Conservation (phyloP, 2,797 vertebrate species). For the Gallirallus australis region DNA sequence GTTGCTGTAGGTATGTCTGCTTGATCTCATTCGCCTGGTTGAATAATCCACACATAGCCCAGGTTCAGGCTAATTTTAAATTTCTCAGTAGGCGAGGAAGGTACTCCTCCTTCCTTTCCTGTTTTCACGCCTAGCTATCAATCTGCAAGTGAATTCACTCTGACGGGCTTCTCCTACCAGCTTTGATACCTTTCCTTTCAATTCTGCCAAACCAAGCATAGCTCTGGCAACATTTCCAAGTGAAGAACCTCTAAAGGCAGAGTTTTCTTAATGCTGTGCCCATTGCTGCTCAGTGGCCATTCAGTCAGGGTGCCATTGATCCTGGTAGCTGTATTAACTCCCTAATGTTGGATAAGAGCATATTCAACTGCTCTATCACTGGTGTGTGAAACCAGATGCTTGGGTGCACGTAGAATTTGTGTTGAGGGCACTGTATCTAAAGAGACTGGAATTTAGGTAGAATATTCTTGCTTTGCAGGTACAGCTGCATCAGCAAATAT, state of each 20-base stretch:
- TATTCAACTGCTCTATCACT: background rate
- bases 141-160: background rate
- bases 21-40: background rate
- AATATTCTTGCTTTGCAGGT: conserved; percentile 21
- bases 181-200: background rate
- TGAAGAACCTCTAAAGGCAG: background rate
- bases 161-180: background rate
- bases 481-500: background rate
- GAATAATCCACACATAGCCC: background rate
- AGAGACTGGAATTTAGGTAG: background rate
- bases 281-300: accelerated
- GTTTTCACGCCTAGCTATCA: background rate
- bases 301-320: accelerated
- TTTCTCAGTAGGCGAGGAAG: background rate
- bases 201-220: background rate
- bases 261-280: background rate
- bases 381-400: background rate
- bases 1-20: background rate
- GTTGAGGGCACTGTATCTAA: background rate
- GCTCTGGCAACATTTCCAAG: background rate
- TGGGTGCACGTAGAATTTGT: background rate
- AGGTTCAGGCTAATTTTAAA: background rate
- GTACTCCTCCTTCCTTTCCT: background rate
- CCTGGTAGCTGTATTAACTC: background rate
- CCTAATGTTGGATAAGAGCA: background rate